These are phyloP conservation scores for Dasyurus viverrinus DNA, from an alignment of 2,113 vertebrate species.

Conservation along the genomic window DNA sequence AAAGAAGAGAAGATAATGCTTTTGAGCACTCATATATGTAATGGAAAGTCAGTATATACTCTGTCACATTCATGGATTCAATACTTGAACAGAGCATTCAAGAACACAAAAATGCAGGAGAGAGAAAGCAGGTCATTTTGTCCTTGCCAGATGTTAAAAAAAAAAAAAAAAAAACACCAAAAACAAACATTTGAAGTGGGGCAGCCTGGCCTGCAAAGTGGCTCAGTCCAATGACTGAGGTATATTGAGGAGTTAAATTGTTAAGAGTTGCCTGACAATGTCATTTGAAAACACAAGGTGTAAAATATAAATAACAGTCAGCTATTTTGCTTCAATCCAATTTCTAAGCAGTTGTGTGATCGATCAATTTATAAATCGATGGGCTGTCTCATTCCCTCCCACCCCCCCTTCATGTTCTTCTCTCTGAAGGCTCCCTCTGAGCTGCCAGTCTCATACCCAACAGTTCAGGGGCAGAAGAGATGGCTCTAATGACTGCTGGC, in stretches of 20 bases:
- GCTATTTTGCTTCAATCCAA: slow-evolving; percentile 66
- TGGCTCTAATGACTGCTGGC: background rate
- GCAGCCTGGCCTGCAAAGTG: background rate
- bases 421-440: background rate
- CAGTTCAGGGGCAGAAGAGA: background rate
- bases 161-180: background rate
- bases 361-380: slow-evolving; percentile 69
- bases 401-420: slow-evolving; percentile 48
- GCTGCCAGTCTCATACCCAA: background rate
- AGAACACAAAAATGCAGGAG: background rate
- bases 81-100: background rate
- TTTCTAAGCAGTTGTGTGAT: slow-evolving; percentile 71
- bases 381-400: slow-evolving; percentile 47
- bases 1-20: background rate
- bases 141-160: background rate
- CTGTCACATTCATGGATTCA: background rate
- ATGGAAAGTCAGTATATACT: background rate
- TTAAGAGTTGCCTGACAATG: slow-evolving; percentile 58
- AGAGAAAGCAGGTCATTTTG: background rate
- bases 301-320: slow-evolving; percentile 64
- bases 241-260: slow-evolving; percentile 53
- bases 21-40: background rate
- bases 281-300: slow-evolving; percentile 65
- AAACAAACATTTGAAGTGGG: background rate
- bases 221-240: background rate